phyloP scores from a whole-genome alignment of 1,140 invertebrate species.

The Leucophenga varia region DNA sequence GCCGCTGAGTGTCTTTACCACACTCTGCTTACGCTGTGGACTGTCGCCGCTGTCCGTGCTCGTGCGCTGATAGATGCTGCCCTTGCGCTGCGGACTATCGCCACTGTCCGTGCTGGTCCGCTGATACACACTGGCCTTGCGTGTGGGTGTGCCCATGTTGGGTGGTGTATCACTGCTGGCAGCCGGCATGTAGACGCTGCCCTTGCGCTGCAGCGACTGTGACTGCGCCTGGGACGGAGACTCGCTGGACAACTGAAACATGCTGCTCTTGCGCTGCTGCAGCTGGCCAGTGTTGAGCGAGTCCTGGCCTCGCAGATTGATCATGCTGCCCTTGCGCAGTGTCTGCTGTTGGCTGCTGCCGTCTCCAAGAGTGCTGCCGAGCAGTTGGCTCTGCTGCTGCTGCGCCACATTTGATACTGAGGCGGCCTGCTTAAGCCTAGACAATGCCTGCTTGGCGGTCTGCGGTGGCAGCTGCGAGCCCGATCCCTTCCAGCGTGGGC shows the following conservation, averaged over 20 bases:
- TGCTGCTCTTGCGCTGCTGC: constrained; percentile 35
- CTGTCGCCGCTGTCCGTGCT: constrained; percentile 6
- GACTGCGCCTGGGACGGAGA: constrained; percentile 35
- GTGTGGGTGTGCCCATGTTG: too few relatives aligned
- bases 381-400: constrained; percentile 29
- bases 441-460: constrained; percentile 45
- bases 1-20: constrained; percentile 37
- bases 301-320: constrained; percentile 23
- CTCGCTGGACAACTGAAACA: constrained; percentile 32
- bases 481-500: constrained; percentile 54
- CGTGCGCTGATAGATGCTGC: constrained; percentile 1
- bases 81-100: constrained; percentile 16
- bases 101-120: constrained; percentile 22
- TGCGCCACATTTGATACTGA: constrained; percentile 48
- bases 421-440: constrained; percentile 45
- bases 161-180: constrained; percentile 22
- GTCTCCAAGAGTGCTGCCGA: constrained; percentile 21
- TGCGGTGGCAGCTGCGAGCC: constrained; percentile 50
- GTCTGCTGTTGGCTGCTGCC: constrained; percentile 17
- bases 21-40: constrained; percentile 42
- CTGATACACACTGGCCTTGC: constrained; percentile 44
- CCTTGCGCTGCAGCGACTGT: constrained; percentile 28
- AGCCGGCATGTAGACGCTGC: constrained; percentile 43
- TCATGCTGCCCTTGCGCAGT: constrained; percentile 37
- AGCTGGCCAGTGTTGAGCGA: constrained; percentile 11